Percentiles rank a stretch among this genome's conserved stretches.
Evolutionary conservation across 2,888 invertebrate species (phyloP).

Genomic region (Acrobasis repandana): DNA sequence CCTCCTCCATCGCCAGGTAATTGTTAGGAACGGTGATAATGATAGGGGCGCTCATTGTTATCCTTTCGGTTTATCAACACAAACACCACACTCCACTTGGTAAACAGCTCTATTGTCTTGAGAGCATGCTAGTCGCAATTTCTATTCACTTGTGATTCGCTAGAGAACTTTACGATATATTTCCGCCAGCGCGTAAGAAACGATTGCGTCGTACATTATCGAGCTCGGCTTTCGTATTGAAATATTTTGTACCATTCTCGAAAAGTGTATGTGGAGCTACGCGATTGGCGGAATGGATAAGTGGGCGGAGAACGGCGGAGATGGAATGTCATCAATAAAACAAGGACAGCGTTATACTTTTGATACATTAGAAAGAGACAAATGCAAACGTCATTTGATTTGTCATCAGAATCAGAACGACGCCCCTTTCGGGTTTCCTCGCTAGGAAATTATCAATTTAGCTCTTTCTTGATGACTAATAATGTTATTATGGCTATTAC

Average conservation of each 20-base stretch:
- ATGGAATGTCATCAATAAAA: conserved; percentile 34
- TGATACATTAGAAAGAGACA: conserved; percentile 28
- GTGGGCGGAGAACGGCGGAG: conserved; percentile 53
- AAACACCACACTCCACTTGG: conserved; percentile 47
- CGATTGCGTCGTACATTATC: conserved; percentile 72
- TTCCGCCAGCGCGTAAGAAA: conserved; percentile 52
- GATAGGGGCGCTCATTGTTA: conserved; percentile 76
- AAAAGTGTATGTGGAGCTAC: conserved; percentile 65
- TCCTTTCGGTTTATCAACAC: conserved; percentile 43
- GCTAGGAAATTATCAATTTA: no score
- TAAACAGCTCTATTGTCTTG: conserved; percentile 44
- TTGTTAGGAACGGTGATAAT: conserved; percentile 79
- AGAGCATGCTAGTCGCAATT: conserved; percentile 58
- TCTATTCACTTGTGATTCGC: conserved; percentile 41
- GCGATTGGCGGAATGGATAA: conserved; percentile 55
- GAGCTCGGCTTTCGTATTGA: conserved; percentile 57
- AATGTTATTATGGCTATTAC: no score
- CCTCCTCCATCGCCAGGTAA: conserved; percentile 67
- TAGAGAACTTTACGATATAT: conserved; percentile 57
- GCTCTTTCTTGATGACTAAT: no score
- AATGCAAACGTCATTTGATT: conserved; percentile 17
- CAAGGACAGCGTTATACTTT: conserved; percentile 35
- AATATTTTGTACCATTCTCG: conserved; percentile 47
- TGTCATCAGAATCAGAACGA: neutral
- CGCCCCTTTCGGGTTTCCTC: neutral